phyloP scores from a whole-genome alignment of 2,113 vertebrate genomes.

The Cryptomyrus ogoouensis region DNA sequence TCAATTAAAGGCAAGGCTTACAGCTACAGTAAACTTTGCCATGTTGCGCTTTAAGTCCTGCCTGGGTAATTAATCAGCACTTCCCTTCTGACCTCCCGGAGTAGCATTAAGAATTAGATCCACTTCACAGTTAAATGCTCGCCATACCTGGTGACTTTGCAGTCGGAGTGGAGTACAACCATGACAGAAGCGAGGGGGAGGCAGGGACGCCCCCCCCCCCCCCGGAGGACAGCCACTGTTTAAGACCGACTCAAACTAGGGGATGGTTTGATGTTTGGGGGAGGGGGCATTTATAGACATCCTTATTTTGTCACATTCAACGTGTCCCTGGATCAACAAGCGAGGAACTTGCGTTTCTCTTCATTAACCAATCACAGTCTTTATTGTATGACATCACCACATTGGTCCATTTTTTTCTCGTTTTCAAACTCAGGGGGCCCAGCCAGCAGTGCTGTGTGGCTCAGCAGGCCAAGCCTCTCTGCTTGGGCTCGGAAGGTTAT shows the following conservation, averaged over 20 bases:
- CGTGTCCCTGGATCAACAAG: not conserved
- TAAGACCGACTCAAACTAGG: not conserved
- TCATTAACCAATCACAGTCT: not conserved
- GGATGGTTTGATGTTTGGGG: not conserved
- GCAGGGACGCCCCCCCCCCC: not conserved
- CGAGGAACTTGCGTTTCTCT: not conserved
- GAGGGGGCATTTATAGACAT: not conserved
- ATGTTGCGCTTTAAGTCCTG: not conserved
- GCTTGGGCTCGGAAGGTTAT: not conserved
- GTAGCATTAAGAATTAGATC: not conserved
- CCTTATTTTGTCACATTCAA: not conserved
- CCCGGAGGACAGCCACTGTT: not conserved
- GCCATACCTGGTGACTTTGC: not conserved
- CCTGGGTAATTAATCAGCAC: not conserved
- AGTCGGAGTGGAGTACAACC: not conserved
- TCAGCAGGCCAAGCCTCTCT: not conserved
- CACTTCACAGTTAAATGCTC: not conserved
- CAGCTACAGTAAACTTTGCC: not conserved
- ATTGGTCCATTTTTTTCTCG: not conserved
- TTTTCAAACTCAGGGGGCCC: not conserved
- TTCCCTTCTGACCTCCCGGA: not conserved
- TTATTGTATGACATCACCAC: not conserved
- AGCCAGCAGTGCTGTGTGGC: too few relatives aligned
- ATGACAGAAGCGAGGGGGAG: not conserved
- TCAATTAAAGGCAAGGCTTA: not conserved